Base-by-base conservation (phyloP, 1,140 invertebrate genomes). In the Holotrichia oblita region DNA sequence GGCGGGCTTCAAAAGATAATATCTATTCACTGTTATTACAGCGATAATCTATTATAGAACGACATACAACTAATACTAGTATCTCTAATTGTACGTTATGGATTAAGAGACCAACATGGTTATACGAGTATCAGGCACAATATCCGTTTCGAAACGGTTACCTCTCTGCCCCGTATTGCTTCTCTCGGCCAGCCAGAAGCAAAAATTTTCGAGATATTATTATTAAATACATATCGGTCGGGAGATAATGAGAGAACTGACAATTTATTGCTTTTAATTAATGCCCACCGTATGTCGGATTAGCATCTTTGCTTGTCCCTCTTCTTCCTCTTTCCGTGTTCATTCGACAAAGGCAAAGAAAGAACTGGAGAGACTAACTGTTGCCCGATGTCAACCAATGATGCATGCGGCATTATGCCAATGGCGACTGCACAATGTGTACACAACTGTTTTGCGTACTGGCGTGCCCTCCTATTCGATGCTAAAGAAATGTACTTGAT, bases 191-290 rank as follows among this genome's bases (percentile, higher is more conserved):
- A 14, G 17, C 17, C 14, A 17, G 6, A 14, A 69, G 22, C 22
- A 69, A 24, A 69, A 69, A 69, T 27, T 7, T 10, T 1, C 14
- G 8, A 9, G 20, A 69, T 27, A 34, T 69, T 27, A 69, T 69
- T 69, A 34, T 69, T 69, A 69, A 69, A 69, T 20, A 69, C 27
- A 55, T 17, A 55, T 2, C 48, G 17, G 48, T n/a, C 61, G 10
- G 2, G 22, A 69, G 20, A 69, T 69, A 8, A 69, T 69, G 22
- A 69, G 61, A 9, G 61, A 27, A 69, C 22, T 10, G 48, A 55
- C 48, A 55, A 55, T 55, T 55, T 55, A 55, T 55, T 55, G 48
- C 48, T 55, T 69, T 69, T 69, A 69, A 34, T 69, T 69, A 69
- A 69, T 9, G 61, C 7, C 24, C 22, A 34, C 61, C 61, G 61